Percentiles rank a stretch among this genome's conserved stretches.
Conservation (phyloP, 2,797 vertebrate species). For the Calcarius lapponicus region DNA sequence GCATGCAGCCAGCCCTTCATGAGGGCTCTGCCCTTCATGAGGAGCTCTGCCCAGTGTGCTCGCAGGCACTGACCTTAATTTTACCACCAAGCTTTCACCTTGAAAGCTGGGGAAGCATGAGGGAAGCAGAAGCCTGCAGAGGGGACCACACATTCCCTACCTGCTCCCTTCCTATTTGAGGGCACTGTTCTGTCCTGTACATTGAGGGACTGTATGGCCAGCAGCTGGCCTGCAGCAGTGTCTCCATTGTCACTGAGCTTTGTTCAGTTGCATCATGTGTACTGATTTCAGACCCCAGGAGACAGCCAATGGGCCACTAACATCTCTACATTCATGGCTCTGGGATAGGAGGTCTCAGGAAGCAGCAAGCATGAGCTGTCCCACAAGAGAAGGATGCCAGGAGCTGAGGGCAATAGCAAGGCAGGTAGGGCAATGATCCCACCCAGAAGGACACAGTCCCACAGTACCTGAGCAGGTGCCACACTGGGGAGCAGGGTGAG, state of each 20-base stretch:
- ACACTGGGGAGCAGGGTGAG: background rate
- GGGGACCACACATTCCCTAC: background rate
- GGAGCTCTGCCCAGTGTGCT: background rate
- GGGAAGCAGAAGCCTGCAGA: background rate
- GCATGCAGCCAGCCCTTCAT: background rate
- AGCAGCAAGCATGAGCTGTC: background rate
- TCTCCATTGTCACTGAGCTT: background rate
- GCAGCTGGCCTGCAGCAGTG: background rate
- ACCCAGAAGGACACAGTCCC: background rate
- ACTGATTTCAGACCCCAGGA: background rate
- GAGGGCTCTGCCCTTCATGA: background rate
- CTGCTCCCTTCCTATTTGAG: background rate
- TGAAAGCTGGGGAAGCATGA: background rate
- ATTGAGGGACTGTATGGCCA: background rate
- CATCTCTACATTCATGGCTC: background rate
- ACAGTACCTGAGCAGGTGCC: background rate
- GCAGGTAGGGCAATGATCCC: background rate
- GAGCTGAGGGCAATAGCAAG: background rate
- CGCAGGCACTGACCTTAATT: background rate
- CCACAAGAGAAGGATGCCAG: background rate
- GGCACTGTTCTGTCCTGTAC: background rate
- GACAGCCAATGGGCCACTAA: background rate
- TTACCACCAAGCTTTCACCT: background rate
- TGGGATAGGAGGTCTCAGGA: background rate
- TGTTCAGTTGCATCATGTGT: background rate